These are phyloP conservation scores for Argyrosomus japonicus DNA, from an alignment of 2,113 vertebrate species.

Conservation along the genomic window DNA sequence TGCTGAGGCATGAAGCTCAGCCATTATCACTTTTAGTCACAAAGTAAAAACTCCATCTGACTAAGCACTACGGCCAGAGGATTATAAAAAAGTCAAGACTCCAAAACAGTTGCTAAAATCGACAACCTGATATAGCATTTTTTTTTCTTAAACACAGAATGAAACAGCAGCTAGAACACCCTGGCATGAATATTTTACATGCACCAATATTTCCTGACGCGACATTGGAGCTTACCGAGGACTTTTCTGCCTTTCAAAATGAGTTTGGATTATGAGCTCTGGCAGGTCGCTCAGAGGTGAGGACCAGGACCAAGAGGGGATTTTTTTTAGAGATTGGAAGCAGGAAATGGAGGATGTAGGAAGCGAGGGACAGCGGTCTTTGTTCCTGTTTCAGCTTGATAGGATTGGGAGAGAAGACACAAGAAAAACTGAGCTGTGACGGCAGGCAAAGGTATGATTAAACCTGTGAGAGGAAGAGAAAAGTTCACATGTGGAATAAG, in stretches of 20 bases:
- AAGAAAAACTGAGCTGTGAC: slow-evolving; percentile 37
- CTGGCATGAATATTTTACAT: slow-evolving; percentile 66
- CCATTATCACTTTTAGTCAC: slow-evolving; percentile 53
- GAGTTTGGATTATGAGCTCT: slow-evolving; percentile 68
- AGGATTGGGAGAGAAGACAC: slow-evolving; percentile 61
- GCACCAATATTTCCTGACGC: slow-evolving; percentile 56
- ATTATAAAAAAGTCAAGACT: slow-evolving; percentile 41
- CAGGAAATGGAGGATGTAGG: not conserved
- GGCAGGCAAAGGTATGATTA: slow-evolving; percentile 36
- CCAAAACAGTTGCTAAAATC: slow-evolving; percentile 47
- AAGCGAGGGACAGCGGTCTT: slow-evolving; percentile 43
- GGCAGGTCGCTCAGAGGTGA: slow-evolving; percentile 62
- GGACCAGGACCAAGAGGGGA: slow-evolving; percentile 30
- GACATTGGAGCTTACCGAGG: slow-evolving; percentile 31
- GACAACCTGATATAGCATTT: slow-evolving; percentile 49
- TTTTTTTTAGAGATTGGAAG: slow-evolving; percentile 40
- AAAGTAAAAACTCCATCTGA: slow-evolving; percentile 52
- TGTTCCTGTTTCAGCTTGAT: slow-evolving; percentile 65
- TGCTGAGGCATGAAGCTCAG: slow-evolving; percentile 54
- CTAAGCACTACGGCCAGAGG: slow-evolving; percentile 39
- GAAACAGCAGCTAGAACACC: slow-evolving; percentile 34
- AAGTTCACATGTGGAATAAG: slow-evolving; percentile 23
- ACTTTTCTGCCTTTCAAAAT: slow-evolving; percentile 57
- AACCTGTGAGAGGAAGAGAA: slow-evolving; percentile 21
- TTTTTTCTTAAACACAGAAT: slow-evolving; percentile 24